Conservation (phyloP, 2,797 vertebrate genomes). For the Microhierax caerulescens region DNA sequence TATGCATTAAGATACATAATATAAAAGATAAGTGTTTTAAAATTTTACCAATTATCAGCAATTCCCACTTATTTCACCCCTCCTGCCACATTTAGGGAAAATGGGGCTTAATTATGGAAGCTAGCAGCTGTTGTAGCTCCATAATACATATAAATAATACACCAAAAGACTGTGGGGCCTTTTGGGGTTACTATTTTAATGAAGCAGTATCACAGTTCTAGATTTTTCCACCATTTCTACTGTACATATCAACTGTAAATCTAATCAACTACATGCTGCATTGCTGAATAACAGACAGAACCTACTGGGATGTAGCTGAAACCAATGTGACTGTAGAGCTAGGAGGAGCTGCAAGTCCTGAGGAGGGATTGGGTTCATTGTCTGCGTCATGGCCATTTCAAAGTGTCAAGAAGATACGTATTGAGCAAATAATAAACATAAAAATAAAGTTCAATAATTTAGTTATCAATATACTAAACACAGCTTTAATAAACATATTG, state of each 20-base stretch:
- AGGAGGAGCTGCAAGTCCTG: not conserved
- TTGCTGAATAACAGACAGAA: not conserved
- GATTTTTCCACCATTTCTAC: not conserved
- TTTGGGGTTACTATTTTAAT: not conserved
- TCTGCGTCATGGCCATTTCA: not conserved
- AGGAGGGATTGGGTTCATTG: not conserved
- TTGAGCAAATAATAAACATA: not conserved
- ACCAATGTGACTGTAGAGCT: not conserved
- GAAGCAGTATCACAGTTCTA: not conserved
- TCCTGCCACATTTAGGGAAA: constrained; percentile 16
- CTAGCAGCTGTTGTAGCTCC: constrained; percentile 17
- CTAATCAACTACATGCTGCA: not conserved
- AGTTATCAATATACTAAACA: not conserved
- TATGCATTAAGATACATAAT: not conserved
- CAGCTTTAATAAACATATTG: not conserved
- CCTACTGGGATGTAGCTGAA: not conserved
- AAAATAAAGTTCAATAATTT: not conserved
- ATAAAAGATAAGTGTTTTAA: not conserved
- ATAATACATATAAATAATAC: not conserved
- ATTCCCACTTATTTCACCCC: not conserved
- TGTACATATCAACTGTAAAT: not conserved
- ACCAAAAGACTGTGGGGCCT: not conserved
- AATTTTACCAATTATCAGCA: not conserved
- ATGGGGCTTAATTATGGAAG: not conserved
- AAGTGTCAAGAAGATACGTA: not conserved